Base-by-base conservation (phyloP, 2,888 invertebrate genomes). In the Diploptera punctata region DNA sequence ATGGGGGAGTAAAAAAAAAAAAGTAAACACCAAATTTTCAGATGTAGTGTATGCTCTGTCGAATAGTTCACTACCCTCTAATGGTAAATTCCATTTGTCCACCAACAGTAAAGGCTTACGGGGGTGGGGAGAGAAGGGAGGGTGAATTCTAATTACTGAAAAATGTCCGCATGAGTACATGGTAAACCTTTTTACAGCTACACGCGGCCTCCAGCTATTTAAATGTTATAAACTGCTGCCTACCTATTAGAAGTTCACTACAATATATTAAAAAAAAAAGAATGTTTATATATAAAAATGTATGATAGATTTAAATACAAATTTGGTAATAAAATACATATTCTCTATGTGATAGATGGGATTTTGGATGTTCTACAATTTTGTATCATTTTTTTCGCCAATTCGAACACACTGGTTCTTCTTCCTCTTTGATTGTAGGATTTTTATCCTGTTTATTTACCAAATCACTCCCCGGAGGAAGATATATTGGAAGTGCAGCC, bases 11-110 rank as follows among this genome's bases (percentile, higher is more conserved):
- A 33, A 33, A 33, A 33, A 33, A 33, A 65, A 47, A 60, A 65
- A 65, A 47, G 65, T 65, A 65, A 65, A 65, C 47, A 65, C 44
- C n/a, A 65, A 26, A 26, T 65, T 65, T 65, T 65, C 44, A 65
- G 65, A 29, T 62, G 65, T 47, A 29, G 26, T 65, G 65, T 47
- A 65, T 44, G 65, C 65, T 13, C 44, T 65, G 47, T 47, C 65
- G 65, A 65, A 65, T n/a, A n/a, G 57, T 57, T 44, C 65, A 44
- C 29, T 65, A 47, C 29, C 13, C n/a, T n/a, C 57, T 26, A 31
- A 60, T 60, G 57, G 61, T 44, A 65, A 44, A 65, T 65, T 65
- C 65, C 65, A 44, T 47, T 65, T 65, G 65, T 65, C 65, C 65
- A 65, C 65, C 26, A 16, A 43, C 65, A 65, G 44, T 16, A 21